Percentiles rank a stretch among this genome's conserved stretches.
Evolutionary conservation across 2,113 vertebrate species (phyloP).

Genomic region (Varanus komodoensis): DNA sequence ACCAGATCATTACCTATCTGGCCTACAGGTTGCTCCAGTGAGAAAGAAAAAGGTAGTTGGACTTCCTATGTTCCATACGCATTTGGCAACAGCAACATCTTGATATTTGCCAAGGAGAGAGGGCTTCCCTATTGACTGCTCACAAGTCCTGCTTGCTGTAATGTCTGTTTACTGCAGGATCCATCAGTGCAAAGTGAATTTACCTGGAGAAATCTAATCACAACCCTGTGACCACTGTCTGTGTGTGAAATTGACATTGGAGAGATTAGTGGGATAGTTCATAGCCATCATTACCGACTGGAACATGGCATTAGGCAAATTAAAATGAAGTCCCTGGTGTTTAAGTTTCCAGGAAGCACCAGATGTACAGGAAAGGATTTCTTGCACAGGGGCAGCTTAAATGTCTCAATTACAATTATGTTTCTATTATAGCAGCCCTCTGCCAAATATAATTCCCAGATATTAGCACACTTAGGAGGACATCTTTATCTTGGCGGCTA

Average conservation of each 20-base stretch:
- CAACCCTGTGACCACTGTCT: slow-evolving; percentile 47
- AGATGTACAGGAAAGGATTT: slow-evolving; percentile 61
- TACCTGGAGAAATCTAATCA: slow-evolving; percentile 63
- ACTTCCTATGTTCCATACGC: accelerated
- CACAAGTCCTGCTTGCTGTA: slow-evolving; percentile 41
- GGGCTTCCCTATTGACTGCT: background rate
- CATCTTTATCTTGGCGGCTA: slow-evolving; percentile 56
- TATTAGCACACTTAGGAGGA: slow-evolving; percentile 50
- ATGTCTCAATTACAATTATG: slow-evolving; percentile 65
- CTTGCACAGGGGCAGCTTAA: slow-evolving; percentile 60
- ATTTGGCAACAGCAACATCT: background rate
- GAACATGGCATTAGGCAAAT: slow-evolving; percentile 62
- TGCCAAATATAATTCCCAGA: slow-evolving; percentile 57
- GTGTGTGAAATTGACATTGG: slow-evolving; percentile 57
- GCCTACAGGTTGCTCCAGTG: background rate
- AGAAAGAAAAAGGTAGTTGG: accelerated
- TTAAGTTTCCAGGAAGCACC: slow-evolving; percentile 67
- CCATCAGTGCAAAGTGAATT: slow-evolving; percentile 60
- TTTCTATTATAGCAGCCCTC: slow-evolving; percentile 59
- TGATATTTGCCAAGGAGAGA: background rate
- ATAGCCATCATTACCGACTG: slow-evolving; percentile 59
- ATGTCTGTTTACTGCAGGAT: slow-evolving; percentile 26
- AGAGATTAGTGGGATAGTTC: slow-evolving; percentile 64
- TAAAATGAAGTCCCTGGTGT: slow-evolving; percentile 59
- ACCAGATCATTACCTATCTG: too few relatives aligned